phyloP scores from a whole-genome alignment of 2,113 vertebrate species.

The Nannospalax galili region DNA sequence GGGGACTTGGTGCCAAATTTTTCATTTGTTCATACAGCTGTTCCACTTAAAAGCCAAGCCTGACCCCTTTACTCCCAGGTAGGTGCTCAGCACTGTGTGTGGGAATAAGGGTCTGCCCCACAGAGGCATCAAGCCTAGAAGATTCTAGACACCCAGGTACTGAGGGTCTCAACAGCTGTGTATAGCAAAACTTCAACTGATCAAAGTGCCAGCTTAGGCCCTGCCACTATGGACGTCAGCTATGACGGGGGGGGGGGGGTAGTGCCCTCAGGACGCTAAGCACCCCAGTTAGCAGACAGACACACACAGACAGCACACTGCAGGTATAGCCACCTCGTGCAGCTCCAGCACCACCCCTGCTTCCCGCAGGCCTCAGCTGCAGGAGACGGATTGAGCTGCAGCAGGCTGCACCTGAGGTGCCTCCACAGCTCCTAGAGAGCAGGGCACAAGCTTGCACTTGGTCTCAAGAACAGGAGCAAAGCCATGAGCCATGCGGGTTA shows the following conservation, averaged over 20 bases:
- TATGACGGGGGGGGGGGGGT: not conserved
- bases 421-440: not conserved
- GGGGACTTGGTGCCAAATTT: not conserved
- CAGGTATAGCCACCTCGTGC: not conserved
- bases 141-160: not conserved
- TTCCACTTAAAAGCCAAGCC: conserved; percentile 4
- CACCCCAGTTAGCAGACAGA: conserved; percentile 39
- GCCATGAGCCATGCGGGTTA: not conserved
- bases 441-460: conserved; percentile 16
- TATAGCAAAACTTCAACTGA: conserved; percentile 22
- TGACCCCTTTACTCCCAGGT: not conserved
- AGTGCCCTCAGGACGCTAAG: not conserved
- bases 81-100: not conserved
- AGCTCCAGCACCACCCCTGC: conserved; percentile 34
- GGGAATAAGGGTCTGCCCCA: not conserved
- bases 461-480: conserved; percentile 10
- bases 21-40: not conserved
- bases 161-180: conserved; percentile 1
- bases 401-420: not conserved
- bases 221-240: not conserved
- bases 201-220: conserved; percentile 66
- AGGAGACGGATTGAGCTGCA: conserved; percentile 11
- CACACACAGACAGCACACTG: not conserved
- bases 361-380: not conserved
- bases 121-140: not conserved